Evolutionary conservation across 2,797 vertebrate genomes (phyloP).

Genomic region (Schizopygopsis pylzovi): DNA sequence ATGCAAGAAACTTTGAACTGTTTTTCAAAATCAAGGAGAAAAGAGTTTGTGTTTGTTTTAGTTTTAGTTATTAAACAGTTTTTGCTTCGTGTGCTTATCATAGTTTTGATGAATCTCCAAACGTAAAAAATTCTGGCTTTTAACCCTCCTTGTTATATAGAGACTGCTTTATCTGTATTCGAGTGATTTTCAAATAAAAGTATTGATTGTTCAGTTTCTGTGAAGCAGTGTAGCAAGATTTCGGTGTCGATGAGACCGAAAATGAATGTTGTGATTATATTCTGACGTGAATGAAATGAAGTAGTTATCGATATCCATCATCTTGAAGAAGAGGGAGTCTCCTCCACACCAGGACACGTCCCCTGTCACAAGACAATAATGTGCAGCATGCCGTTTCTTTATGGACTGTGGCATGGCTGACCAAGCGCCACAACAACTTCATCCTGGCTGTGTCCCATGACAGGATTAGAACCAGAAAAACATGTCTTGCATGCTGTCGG

Average conservation of each 20-base stretch:
- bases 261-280: background rate
- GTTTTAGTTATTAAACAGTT: background rate
- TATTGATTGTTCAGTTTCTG: background rate
- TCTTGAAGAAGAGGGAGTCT: conserved; percentile 8
- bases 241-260: no score
- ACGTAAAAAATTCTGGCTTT: background rate
- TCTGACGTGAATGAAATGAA: background rate
- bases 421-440: conserved; percentile 54
- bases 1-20: background rate
- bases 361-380: conserved; percentile 68
- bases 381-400: conserved; percentile 39
- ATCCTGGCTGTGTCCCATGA: conserved; percentile 35
- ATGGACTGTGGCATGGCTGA: conserved; percentile 62
- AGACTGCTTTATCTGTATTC: background rate
- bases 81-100: background rate
- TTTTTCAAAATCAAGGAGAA: background rate
- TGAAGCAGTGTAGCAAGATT: background rate
- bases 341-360: conserved; percentile 42
- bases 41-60: no score
- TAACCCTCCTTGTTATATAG: background rate
- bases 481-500: background rate
- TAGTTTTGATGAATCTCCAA: background rate
- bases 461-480: conserved; percentile 22
- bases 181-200: background rate
- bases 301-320: background rate